These are phyloP conservation scores for Lumbricus terrestris DNA, from an alignment of 2,888 invertebrate species.

Conservation along the genomic window DNA sequence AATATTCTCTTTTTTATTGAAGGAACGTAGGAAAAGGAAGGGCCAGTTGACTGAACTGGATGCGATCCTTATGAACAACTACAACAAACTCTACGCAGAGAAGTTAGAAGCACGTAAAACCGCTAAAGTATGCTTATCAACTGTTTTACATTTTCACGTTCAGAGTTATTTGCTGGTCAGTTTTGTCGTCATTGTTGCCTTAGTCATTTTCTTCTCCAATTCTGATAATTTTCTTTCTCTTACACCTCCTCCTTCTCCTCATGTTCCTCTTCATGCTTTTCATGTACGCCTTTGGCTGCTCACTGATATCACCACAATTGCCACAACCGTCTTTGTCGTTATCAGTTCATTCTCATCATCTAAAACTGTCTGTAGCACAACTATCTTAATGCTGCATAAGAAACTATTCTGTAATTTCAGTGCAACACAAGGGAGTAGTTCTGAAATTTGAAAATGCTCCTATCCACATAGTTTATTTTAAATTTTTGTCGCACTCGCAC, in stretches of 20 bases:
- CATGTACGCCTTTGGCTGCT: neutral
- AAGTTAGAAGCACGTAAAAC: slow-evolving; percentile 44
- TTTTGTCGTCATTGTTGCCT: neutral
- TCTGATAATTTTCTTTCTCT: too few species aligned
- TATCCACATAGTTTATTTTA: too few species aligned
- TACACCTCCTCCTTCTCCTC: neutral
- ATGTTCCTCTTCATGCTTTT: neutral
- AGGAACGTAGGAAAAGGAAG: slow-evolving; percentile 52
- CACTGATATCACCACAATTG: too few species aligned
- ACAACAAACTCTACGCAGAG: slow-evolving; percentile 39
- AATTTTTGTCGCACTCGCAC: neutral
- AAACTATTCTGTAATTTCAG: too few species aligned
- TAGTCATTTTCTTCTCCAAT: neutral
- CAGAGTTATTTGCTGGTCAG: neutral
- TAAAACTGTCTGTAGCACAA: too few species aligned
- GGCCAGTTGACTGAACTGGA: slow-evolving; percentile 50
- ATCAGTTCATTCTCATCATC: too few species aligned
- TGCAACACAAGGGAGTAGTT: too few species aligned
- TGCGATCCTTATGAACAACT: slow-evolving; percentile 45
- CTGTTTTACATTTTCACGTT: neutral
- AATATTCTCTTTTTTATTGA: neutral
- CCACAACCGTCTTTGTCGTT: too few species aligned
- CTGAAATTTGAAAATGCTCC: too few species aligned
- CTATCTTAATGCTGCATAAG: too few species aligned
- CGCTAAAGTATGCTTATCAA: neutral